These are phyloP conservation scores for Palythoa grandiflora DNA, from an alignment of 92 coral and sea anemone genomes.

Conservation along the genomic window DNA sequence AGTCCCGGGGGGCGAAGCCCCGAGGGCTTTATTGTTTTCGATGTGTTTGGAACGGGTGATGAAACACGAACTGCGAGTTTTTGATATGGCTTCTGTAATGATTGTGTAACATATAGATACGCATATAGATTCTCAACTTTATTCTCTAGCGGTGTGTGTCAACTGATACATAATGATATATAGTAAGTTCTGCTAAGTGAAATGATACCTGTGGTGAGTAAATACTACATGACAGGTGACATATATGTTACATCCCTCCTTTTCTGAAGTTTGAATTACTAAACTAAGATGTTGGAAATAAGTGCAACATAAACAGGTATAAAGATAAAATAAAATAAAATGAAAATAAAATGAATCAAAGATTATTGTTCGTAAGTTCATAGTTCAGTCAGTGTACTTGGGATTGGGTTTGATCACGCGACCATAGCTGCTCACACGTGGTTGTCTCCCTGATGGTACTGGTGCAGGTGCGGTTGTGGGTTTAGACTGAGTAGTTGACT, in stretches of 20 bases:
- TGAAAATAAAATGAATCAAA: neutral
- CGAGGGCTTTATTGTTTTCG: too few relatives aligned
- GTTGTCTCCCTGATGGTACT: too few relatives aligned
- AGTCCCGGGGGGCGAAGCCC: too few relatives aligned
- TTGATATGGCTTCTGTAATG: too few relatives aligned
- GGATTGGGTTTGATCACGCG: conserved; percentile 47
- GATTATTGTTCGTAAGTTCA: neutral
- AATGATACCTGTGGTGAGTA: neutral
- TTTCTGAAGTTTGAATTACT: neutral
- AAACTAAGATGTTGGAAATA: neutral
- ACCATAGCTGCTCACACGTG: conserved; percentile 39
- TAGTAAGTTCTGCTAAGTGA: neutral
- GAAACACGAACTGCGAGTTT: too few relatives aligned
- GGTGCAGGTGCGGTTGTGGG: conserved; percentile 20
- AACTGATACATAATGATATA: conserved; percentile 23
- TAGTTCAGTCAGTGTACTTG: conserved; percentile 28
- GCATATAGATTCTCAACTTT: too few relatives aligned
- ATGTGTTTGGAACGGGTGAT: too few relatives aligned
- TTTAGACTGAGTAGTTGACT: neutral
- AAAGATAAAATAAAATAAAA: neutral
- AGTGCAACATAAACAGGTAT: neutral
- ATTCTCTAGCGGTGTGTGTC: neutral
- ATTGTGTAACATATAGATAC: too few relatives aligned
- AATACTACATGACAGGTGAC: too few relatives aligned
- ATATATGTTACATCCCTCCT: conserved; percentile 18